Base-by-base conservation (phyloP, 2,888 invertebrate genomes). In the Eupithecia inturbata region DNA sequence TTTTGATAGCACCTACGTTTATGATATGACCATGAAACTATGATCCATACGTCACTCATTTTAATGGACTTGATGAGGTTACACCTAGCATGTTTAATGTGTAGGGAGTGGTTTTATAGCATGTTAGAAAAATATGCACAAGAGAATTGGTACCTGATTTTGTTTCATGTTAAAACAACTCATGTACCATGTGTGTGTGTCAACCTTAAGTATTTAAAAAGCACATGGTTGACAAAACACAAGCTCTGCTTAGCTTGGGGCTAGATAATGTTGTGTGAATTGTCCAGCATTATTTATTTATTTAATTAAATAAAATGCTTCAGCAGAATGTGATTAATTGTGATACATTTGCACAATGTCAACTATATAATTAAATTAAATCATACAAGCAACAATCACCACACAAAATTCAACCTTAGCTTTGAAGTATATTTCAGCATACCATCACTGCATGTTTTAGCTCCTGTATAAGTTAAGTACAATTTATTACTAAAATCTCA, bases 381-480 rank as follows among this genome's bases (percentile, higher is more conserved):
- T 19, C 28, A 31, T 62, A 62, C 64, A 22, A 39, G 64, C 39
- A 28, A 60, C 16, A 60, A 22, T 19, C 22, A 14, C 22, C 12
- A 39, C 22, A 66, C 26, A 22, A 66, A 66, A 39, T 22, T 66
- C 9, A 39, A 66, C 22, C 22, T 66, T 39, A 66, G 39, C 64
- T 66, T 14, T 36, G 22, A 66, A 66, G 31, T 62, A 14, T 36
- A 49, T 66, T 36, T 39, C 19, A 36, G 12, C 76, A 74, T 76
- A 77, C 75, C 77, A 75, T 41, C 1, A 70, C 68, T 36, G 76
- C 74, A 60, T 66, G 76, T 73, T 69, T 77, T 19, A 73, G 68
- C 28, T 63, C 62, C 73, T 78, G 71, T 36, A 26, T 16, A 66
- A 12, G 19, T 3, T 10, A 53, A 26, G 9, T 22, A 22, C 19